Conservation (phyloP, 2,888 invertebrate species). For the Ophraella communa region DNA sequence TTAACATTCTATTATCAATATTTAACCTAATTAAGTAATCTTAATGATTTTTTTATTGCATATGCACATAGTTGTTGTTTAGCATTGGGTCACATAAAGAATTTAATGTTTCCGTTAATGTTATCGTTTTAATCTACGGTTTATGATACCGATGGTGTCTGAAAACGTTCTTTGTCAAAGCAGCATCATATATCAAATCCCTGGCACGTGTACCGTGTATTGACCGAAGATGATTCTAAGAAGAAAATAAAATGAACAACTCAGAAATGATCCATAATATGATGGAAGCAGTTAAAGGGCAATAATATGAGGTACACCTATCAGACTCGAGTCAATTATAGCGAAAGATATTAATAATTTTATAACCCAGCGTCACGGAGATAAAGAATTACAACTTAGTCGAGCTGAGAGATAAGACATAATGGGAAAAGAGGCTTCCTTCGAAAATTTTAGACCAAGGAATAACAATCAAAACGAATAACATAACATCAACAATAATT, state of each 20-base stretch:
- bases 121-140: not conserved
- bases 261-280: slow-evolving; percentile 40
- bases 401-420: slow-evolving; percentile 40
- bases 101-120: not conserved
- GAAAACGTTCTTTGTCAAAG: slow-evolving; percentile 10
- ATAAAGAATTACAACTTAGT: slow-evolving; percentile 57
- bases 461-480: not conserved
- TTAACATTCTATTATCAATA: no score
- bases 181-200: slow-evolving; percentile 5
- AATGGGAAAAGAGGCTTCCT: slow-evolving; percentile 34
- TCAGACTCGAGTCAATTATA: slow-evolving; percentile 56
- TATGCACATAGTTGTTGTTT: not conserved
- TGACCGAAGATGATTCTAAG: slow-evolving; percentile 26
- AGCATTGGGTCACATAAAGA: not conserved
- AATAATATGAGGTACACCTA: slow-evolving; percentile 57
- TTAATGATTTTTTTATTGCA: not conserved
- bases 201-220: slow-evolving; percentile 19
- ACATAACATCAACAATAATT: no score
- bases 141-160: not conserved
- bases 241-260: slow-evolving; percentile 33
- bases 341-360: slow-evolving; percentile 59
- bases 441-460: slow-evolving; percentile 32
- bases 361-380: slow-evolving; percentile 55
- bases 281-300: slow-evolving; percentile 49
- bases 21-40: not conserved